phyloP scores from a whole-genome alignment of 2,113 vertebrate species.

The Leucosticte australis region DNA sequence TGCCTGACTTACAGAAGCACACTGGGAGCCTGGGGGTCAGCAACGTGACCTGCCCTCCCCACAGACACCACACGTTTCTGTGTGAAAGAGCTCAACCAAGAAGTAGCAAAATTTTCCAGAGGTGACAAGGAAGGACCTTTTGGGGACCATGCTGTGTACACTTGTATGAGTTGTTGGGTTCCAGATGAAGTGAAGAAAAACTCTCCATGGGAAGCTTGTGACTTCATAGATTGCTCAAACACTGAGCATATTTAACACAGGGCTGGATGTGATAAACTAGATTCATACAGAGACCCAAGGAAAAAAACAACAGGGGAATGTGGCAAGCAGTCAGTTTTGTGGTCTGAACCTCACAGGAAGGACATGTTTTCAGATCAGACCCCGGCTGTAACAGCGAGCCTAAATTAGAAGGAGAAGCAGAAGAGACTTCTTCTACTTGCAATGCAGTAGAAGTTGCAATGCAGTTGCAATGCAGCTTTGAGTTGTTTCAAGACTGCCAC shows the following conservation, averaged over 20 bases:
- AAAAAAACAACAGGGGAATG: conserved; percentile 51
- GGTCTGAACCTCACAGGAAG: conserved; percentile 60
- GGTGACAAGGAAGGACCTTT: conserved; percentile 35
- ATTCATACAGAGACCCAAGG: not conserved
- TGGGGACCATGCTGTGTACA: not conserved
- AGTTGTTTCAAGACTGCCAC: not conserved
- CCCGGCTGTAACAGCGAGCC: not conserved
- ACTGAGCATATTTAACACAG: conserved; percentile 4
- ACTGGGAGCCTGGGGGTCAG: not conserved
- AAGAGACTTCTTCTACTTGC: not conserved
- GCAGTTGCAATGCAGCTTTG: not conserved
- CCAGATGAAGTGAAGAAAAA: conserved; percentile 51
- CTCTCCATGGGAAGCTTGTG: conserved; percentile 61
- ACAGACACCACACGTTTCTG: not conserved
- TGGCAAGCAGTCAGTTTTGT: conserved; percentile 60
- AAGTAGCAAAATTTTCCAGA: conserved; percentile 11
- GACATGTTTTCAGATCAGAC: conserved; percentile 52
- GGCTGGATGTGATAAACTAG: conserved; percentile 50
- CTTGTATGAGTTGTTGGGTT: conserved; percentile 10
- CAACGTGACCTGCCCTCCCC: not conserved
- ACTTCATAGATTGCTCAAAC: conserved; percentile 51
- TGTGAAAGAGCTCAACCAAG: not conserved
- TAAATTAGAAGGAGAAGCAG: not conserved
- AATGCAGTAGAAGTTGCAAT: not conserved
- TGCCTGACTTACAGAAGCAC: not conserved